A percentile compares a stretch with the other conserved stretches of the same genome.
Evolutionary conservation across 2,888 invertebrate species (phyloP).

Genomic region (Nysson spinosus): DNA sequence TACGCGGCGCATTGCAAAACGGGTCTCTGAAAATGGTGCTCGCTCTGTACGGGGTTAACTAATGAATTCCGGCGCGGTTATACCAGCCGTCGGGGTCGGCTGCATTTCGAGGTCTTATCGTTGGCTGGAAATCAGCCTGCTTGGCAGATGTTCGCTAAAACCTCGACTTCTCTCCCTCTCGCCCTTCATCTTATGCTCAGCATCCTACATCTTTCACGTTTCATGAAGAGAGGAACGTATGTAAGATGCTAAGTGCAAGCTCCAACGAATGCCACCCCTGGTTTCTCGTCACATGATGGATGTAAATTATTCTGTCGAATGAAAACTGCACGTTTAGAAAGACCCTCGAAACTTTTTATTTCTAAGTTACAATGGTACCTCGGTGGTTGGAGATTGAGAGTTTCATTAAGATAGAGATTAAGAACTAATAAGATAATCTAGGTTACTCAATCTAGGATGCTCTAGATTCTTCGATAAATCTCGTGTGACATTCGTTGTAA

Average conservation of each 20-base stretch:
- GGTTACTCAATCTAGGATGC: too few relatives aligned
- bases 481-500: neutral
- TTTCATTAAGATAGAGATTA: neutral
- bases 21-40: slow-evolving; percentile 44
- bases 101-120: slow-evolving; percentile 63
- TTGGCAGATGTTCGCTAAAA: slow-evolving; percentile 66
- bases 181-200: slow-evolving; percentile 6
- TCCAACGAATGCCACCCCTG: slow-evolving; percentile 1
- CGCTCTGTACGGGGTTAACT: slow-evolving; percentile 49
- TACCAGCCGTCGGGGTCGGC: slow-evolving; percentile 33
- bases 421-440: too few relatives aligned
- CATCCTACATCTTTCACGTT: slow-evolving; percentile 12
- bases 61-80: slow-evolving; percentile 60
- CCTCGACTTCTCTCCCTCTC: slow-evolving; percentile 38
- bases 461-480: neutral
- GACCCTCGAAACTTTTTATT: slow-evolving; percentile 34
- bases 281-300: slow-evolving; percentile 9
- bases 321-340: slow-evolving; percentile 33
- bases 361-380: neutral
- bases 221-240: slow-evolving; percentile 11
- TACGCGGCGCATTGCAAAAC: slow-evolving; percentile 32
- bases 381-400: neutral
- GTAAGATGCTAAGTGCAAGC: slow-evolving; percentile 29
- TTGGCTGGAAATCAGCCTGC: slow-evolving; percentile 63
- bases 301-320: slow-evolving; percentile 28